Evolutionary conservation across 2,888 invertebrate species (phyloP), one percentile per base, ranked within the genome.

Genomic region (Agrenia bidenticulata): DNA sequence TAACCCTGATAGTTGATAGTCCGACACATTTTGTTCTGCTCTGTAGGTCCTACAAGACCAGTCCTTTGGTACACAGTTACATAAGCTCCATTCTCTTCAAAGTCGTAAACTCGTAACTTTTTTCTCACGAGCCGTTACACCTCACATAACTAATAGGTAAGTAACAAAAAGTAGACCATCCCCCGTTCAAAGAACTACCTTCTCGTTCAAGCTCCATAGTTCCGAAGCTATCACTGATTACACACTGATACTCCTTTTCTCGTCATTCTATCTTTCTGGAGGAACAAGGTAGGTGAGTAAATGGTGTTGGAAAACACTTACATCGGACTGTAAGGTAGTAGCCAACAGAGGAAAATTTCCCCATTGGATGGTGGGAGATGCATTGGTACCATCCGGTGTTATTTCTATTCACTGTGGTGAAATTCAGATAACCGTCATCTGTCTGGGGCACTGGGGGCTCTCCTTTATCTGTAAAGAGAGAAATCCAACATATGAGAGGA

Each of bases 301-400:
- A n/a, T n/a, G n/a, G n/a, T n/a, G n/a, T 32, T 11, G 32, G 5
- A 45, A 19, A 19, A 45, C 5, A 89, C 90, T 89, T 82, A 93
- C 93, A 87, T 81, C 91, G 83, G 72, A 94, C 90, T 79, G 91
- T 92, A 76, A 94, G 87, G 80, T 89, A 93, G 83, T 93, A 94
- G 69, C 92, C 93, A 77, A 93, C 92, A 78, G 91, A 92, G 71
- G 90, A 89, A 82, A 92, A 93, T 80, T 89, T 88, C 37, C 89
- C 88, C 77, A 91, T 85, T 72, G 89, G 85, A 84, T 94, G 92
- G 21, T 78, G 75, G 64, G 92, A 90, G 60, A 90, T 88, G 82
- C 94, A 94, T 41, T 57, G 57, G 21, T 57, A 57, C 94, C 94
- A 94, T 78, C 94, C 94, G 64, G 90, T 90, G 82, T 94, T 90